A percentile compares a stretch with the other conserved stretches of the same genome.
These are phyloP conservation scores for Caenorhabditis sp. DNA, from an alignment of 2,888 invertebrate species.

Conservation along the genomic window DNA sequence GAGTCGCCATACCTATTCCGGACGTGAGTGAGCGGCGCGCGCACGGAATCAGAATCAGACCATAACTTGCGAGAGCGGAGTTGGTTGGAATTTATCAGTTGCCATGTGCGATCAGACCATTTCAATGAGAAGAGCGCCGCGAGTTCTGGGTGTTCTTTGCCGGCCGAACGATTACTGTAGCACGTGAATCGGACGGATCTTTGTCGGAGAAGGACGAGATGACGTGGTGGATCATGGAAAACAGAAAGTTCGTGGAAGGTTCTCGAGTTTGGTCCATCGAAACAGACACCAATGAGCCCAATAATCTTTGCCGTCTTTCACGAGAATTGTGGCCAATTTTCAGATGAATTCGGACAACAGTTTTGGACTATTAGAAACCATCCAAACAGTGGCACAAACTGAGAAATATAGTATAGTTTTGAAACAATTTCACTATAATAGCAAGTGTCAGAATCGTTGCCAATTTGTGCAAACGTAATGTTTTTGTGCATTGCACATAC, in stretches of 20 bases:
- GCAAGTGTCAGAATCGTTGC: background rate
- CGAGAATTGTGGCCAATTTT: slow-evolving; percentile 1
- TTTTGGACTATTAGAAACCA: too few species aligned
- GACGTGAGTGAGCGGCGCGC: background rate
- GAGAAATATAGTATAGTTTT: too few species aligned
- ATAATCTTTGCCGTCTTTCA: slow-evolving; percentile 28
- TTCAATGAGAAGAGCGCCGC: background rate
- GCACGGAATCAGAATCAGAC: slow-evolving; percentile 32
- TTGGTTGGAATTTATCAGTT: slow-evolving; percentile 24
- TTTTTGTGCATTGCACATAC: too few species aligned
- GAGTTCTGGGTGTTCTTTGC: slow-evolving; percentile 11
- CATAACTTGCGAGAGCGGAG: slow-evolving; percentile 21
- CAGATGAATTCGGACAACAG: too few species aligned
- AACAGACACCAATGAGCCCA: slow-evolving; percentile 12
- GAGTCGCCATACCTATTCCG: background rate
- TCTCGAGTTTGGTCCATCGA: slow-evolving; percentile 1
- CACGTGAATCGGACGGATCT: too few species aligned
- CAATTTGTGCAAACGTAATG: background rate
- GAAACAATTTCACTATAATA: too few species aligned
- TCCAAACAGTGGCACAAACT: too few species aligned
- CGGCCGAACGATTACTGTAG: too few species aligned
- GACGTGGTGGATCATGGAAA: background rate
- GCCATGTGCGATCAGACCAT: slow-evolving; percentile 41
- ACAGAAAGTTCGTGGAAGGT: background rate
- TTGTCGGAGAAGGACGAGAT: background rate